Evolutionary conservation across 2,888 invertebrate species (phyloP), one percentile per base, ranked within the genome.

Genomic region (Hirtodrosophila confusa): DNA sequence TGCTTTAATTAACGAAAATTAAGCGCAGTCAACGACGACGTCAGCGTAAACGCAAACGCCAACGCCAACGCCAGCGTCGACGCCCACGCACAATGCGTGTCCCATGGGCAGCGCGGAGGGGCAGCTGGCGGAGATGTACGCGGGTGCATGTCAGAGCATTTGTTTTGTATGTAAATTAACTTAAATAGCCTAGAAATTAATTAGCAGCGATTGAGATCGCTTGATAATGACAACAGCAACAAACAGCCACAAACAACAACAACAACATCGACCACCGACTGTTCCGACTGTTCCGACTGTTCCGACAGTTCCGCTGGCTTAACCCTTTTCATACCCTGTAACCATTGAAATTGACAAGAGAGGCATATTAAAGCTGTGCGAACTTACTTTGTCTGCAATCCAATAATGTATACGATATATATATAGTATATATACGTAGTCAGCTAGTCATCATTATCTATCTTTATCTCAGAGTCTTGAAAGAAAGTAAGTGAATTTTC

Each of bases 161-260:
- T 72, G 75, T 76, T 75, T 67, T 71, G 78, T 73, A 86, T 88
- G 88, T 87, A 86, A 86, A 86, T 86, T 75, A 86, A 80, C 83
- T 82, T 83, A 80, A 85, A 85, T 87, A 87, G 80, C 72, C 86
- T 87, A 87, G 88, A 87, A 86, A 85, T 85, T 85, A 85, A 87
- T 85, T 85, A 85, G 86, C 85, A 83, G 83, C 88, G 85, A 85
- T 85, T 87, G 83, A 87, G 87, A 87, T 88, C 78, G 66, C 53
- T 61, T 69, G 86, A 86, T 87, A 84, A 84, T 85, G 80, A 77
- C 67, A 31, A 31, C 31, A 31, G 9, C 31, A 31, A 31, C 8
- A 7, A 74, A 68, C 63, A 72, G 75, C 61, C 62, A 69, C 31
- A 57, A 50, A 44, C 73, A 75, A 48, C 56, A 78, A 29, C 65